A percentile compares a stretch with the other conserved stretches of the same genome.
These are phyloP conservation scores for Ptiloglossa arizonensis DNA, from an alignment of 1,140 invertebrate genomes.

Conservation along the genomic window DNA sequence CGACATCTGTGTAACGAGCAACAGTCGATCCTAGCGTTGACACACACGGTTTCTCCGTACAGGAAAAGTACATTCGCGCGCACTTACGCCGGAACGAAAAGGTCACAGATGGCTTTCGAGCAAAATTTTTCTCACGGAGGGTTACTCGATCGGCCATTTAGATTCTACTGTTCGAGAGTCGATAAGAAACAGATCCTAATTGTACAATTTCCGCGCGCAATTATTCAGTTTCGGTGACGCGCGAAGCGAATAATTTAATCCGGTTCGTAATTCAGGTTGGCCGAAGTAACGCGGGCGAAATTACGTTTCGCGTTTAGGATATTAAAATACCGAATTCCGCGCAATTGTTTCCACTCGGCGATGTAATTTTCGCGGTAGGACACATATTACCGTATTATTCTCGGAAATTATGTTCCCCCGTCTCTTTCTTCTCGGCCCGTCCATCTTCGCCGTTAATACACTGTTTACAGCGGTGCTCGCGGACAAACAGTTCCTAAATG, in stretches of 20 bases:
- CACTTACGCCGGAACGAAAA: no score
- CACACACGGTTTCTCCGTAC: no score
- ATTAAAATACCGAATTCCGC: slow-evolving; percentile 36
- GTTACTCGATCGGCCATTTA: no score
- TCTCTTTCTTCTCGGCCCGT: background rate
- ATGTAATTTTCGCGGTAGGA: slow-evolving; percentile 5
- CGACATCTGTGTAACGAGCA: no score
- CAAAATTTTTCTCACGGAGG: no score
- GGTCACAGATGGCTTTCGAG: no score
- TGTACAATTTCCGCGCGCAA: background rate
- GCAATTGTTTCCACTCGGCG: background rate
- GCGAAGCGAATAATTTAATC: slow-evolving; percentile 10
- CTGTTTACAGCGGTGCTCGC: background rate
- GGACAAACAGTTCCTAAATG: background rate
- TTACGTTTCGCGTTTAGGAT: slow-evolving; percentile 9
- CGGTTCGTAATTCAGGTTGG: background rate
- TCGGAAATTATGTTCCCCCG: slow-evolving; percentile 11
- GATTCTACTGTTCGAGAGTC: no score
- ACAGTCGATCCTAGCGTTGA: no score
- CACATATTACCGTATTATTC: slow-evolving; percentile 17
- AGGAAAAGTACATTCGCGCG: no score
- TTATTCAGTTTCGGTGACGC: background rate
- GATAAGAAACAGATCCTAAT: no score
- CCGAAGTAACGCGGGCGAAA: background rate
- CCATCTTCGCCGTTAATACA: background rate